Evolutionary conservation across 2,113 vertebrate genomes (phyloP).

Genomic region (Melanocharis versteri): DNA sequence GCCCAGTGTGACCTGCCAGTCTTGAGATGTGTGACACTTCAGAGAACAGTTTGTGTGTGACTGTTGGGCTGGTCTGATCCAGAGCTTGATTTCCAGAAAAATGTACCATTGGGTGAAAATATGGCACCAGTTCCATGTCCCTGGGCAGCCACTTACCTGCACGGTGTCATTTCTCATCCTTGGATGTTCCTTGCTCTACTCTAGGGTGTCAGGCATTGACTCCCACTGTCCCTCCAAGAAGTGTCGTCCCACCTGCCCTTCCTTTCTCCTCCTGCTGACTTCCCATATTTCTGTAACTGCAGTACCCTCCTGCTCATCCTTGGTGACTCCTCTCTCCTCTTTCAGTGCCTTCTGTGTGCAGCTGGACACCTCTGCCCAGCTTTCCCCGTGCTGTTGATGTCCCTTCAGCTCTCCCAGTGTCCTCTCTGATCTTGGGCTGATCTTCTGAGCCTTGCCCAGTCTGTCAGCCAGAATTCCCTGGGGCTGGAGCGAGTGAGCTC

Average conservation of each 20-base stretch:
- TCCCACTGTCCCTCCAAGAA: not conserved
- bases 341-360: not conserved
- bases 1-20: not conserved
- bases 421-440: too few relatives aligned
- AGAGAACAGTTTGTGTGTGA: not conserved
- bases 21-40: not conserved
- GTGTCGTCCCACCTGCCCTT: not conserved
- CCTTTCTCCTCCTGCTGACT: not conserved
- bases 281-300: not conserved
- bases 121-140: accelerated
- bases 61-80: not conserved
- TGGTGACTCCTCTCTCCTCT: not conserved
- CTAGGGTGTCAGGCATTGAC: accelerated
- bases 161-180: accelerated
- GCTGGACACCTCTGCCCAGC: not conserved
- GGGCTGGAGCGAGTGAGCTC: accelerated
- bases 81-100: not conserved
- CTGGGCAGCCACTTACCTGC: not conserved
- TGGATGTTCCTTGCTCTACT: not conserved
- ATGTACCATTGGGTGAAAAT: not conserved
- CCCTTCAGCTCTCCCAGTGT: not conserved
- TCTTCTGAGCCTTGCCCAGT: not conserved
- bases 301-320: not conserved
- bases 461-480: not conserved
- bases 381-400: not conserved